Percentiles rank a stretch among this genome's conserved stretches.
Evolutionary conservation across 1,140 invertebrate genomes (phyloP).

Genomic region (Halesus radiatus): DNA sequence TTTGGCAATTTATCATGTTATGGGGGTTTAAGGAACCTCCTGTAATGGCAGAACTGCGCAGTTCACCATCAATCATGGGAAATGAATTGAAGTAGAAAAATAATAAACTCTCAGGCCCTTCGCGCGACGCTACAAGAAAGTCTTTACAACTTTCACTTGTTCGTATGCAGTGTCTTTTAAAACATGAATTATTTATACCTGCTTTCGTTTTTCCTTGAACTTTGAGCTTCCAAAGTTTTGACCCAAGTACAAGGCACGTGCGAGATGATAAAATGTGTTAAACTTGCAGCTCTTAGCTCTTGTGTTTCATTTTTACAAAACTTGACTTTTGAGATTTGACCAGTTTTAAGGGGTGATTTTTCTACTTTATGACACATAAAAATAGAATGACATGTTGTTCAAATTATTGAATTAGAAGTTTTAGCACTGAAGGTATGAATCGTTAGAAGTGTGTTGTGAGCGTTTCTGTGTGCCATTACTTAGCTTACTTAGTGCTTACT

Average conservation of each 20-base stretch:
- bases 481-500: too few species aligned
- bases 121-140: neutral
- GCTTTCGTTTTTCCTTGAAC: constrained; percentile 26
- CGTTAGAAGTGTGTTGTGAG: too few species aligned
- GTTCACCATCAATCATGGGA: constrained; percentile 33
- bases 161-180: neutral
- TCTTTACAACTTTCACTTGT: constrained; percentile 27
- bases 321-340: neutral
- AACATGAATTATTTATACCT: constrained; percentile 34
- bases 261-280: neutral
- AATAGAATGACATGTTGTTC: too few species aligned
- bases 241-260: neutral
- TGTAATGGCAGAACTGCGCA: neutral
- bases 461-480: too few species aligned
- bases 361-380: too few species aligned
- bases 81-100: constrained; percentile 38
- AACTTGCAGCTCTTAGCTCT: neutral
- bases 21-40: constrained; percentile 3
- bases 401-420: too few species aligned
- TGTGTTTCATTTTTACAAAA: neutral
- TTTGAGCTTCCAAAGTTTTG: constrained; percentile 12
- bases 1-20: constrained; percentile 15
- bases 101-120: neutral
- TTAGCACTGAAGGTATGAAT: too few species aligned
- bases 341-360: too few species aligned